These are phyloP conservation scores for Hybognathus amarus DNA, from an alignment of 2,797 vertebrate species.

Conservation along the genomic window DNA sequence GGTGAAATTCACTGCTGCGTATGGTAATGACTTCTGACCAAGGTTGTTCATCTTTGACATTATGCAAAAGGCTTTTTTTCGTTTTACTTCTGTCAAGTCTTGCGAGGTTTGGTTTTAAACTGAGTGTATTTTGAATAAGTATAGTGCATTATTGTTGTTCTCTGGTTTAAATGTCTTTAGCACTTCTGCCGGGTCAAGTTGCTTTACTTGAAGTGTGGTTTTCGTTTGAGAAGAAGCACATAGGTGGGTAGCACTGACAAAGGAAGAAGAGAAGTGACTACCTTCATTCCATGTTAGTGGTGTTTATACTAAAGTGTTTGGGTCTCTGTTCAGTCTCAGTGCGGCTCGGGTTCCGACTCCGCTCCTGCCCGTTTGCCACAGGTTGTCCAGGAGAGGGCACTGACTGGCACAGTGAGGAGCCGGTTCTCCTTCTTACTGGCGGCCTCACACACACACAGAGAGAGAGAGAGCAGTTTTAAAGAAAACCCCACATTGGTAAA, in stretches of 20 bases:
- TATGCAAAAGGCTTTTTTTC: neutral
- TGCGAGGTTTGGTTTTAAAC: neutral
- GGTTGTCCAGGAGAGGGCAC: slow-evolving; percentile 60
- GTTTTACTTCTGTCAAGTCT: neutral
- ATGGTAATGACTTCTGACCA: slow-evolving; percentile 41
- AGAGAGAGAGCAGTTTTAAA: neutral
- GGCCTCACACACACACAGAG: neutral
- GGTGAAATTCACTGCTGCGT: slow-evolving; percentile 36
- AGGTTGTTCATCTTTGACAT: slow-evolving; percentile 33
- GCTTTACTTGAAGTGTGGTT: neutral
- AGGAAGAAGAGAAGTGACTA: slow-evolving; percentile 52
- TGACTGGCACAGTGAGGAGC: slow-evolving; percentile 53
- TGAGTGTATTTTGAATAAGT: neutral
- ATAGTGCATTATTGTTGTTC: neutral
- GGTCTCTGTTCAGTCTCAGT: slow-evolving; percentile 44
- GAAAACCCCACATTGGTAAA: neutral
- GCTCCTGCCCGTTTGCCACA: slow-evolving; percentile 36
- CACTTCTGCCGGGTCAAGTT: neutral
- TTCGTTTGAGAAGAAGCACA: slow-evolving; percentile 24
- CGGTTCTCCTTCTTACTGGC: neutral
- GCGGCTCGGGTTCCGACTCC: slow-evolving; percentile 28
- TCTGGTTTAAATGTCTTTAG: neutral
- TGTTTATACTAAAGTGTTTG: slow-evolving; percentile 59
- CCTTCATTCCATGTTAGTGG: slow-evolving; percentile 55
- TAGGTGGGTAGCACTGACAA: slow-evolving; percentile 35